These are phyloP conservation scores for Paracentrotus lividus DNA, from an alignment of 53 echinoderm and acorn worm species.

Conservation along the genomic window DNA sequence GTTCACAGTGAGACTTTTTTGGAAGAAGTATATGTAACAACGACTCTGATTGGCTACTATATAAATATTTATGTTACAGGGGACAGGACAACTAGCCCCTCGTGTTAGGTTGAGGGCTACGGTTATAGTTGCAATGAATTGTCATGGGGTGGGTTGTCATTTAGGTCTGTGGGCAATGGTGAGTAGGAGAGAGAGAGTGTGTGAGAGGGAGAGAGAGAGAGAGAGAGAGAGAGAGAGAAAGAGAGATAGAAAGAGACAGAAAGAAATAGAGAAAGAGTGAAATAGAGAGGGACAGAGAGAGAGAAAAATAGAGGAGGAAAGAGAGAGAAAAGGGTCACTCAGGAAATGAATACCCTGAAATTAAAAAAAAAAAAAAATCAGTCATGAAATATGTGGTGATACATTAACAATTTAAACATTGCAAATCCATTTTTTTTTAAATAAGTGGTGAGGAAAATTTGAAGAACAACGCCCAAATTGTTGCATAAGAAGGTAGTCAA, in stretches of 20 bases:
- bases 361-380: not conserved
- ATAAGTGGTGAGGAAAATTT: not conserved
- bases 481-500: not conserved
- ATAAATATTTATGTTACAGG: too few relatives aligned
- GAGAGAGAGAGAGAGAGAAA: conserved; percentile 1
- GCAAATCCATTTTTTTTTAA: too few relatives aligned
- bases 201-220: not conserved
- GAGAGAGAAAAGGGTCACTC: not conserved
- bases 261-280: not conserved
- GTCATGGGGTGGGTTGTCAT: not conserved
- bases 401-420: too few relatives aligned
- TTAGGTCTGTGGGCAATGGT: not conserved
- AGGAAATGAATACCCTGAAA: too few relatives aligned
- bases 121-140: not conserved
- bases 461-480: not conserved
- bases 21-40: too few relatives aligned
- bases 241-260: not conserved
- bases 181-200: not conserved
- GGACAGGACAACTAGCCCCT: not conserved
- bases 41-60: too few relatives aligned
- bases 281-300: conserved; percentile 4
- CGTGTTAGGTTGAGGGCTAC: not conserved
- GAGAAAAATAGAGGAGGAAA: too few relatives aligned
- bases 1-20: too few relatives aligned
- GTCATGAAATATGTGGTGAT: not conserved